phyloP scores from a whole-genome alignment of 2,888 invertebrate genomes.

The Aelia acuminata region DNA sequence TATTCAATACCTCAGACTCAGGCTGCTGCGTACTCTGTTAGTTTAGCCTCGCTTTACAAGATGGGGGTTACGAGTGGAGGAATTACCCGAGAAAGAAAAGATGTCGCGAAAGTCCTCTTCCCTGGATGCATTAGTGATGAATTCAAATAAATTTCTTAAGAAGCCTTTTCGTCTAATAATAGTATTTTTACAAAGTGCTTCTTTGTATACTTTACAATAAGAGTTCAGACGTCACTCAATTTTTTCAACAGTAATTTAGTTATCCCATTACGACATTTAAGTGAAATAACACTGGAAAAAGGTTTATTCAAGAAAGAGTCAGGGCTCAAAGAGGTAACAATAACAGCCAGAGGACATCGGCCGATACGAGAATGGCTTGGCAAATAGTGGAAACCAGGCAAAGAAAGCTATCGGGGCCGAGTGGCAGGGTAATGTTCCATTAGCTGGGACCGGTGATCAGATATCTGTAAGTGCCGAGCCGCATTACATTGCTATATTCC shows the following conservation, averaged over 20 bases:
- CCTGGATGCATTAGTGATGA: not conserved
- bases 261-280: not conserved
- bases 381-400: not conserved
- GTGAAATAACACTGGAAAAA: not conserved
- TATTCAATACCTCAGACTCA: too few relatives aligned
- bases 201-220: not conserved
- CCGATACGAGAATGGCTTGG: not conserved
- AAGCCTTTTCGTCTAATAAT: not conserved
- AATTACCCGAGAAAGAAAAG: too few relatives aligned
- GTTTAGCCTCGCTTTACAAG: too few relatives aligned
- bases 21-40: too few relatives aligned
- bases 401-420: not conserved
- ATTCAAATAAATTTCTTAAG: not conserved
- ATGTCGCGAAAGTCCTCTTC: too few relatives aligned
- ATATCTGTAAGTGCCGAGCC: not conserved
- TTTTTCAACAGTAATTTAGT: not conserved
- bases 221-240: not conserved
- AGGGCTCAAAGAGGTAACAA: not conserved
- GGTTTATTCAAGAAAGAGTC: not conserved
- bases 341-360: not conserved
- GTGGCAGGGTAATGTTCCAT: not conserved
- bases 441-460: not conserved
- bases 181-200: not conserved
- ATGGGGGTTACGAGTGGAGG: too few relatives aligned
- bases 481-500: not conserved